Conservation (phyloP, 1,140 invertebrate species). For the Artemia franciscana region DNA sequence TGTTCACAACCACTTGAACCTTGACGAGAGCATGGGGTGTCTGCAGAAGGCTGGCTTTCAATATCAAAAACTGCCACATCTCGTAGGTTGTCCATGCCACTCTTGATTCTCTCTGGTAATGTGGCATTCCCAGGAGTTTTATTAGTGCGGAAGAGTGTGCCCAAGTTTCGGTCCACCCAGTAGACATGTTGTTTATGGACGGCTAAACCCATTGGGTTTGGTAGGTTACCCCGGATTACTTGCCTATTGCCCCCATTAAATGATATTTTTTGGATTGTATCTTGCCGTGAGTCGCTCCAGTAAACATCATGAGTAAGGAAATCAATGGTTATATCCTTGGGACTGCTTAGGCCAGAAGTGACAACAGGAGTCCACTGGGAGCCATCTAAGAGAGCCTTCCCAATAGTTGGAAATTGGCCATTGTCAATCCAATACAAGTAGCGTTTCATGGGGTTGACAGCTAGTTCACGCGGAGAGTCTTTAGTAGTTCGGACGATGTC, state of each 20-base stretch:
- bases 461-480: constrained; percentile 74
- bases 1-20: constrained; percentile 60
- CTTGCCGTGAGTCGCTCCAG: constrained; percentile 85
- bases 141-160: constrained; percentile 49
- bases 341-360: constrained; percentile 66
- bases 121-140: constrained; percentile 45
- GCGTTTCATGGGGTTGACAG: constrained; percentile 84
- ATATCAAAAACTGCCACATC: constrained; percentile 77
- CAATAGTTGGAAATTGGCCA: constrained; percentile 86
- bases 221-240: constrained; percentile 62
- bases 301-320: constrained; percentile 83
- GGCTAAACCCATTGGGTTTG: constrained; percentile 83
- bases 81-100: constrained; percentile 53
- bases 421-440: constrained; percentile 92
- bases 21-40: constrained; percentile 41
- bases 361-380: constrained; percentile 65
- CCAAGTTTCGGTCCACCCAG: constrained; percentile 86
- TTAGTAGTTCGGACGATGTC: constrained; percentile 75
- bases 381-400: constrained; percentile 69
- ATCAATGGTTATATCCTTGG: constrained; percentile 79
- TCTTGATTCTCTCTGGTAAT: constrained; percentile 37
- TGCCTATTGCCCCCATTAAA: constrained; percentile 47
- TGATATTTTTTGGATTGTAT: constrained; percentile 70
- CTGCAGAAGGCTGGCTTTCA: constrained; percentile 55
- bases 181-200: constrained; percentile 54